Evolutionary conservation across 2,797 vertebrate species (phyloP).

Genomic region (Neopelma chrysocephalum): DNA sequence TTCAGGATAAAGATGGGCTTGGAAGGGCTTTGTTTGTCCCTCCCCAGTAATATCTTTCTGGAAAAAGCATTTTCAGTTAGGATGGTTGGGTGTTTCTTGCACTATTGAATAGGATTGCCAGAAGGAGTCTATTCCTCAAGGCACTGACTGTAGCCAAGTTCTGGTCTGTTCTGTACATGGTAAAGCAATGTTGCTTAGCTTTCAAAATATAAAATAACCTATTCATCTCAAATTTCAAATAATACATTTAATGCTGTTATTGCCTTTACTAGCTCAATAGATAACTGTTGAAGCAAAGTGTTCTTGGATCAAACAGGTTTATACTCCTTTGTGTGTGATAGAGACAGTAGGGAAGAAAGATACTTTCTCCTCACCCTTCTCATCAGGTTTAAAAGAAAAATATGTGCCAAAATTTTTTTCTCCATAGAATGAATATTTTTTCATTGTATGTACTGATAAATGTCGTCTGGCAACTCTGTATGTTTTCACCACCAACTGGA

Average conservation of each 20-base stretch:
- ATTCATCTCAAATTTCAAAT: not conserved
- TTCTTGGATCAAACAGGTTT: not conserved
- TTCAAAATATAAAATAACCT: constrained; percentile 13
- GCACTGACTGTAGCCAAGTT: constrained; percentile 12
- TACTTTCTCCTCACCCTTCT: not conserved
- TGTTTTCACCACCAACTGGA: constrained; percentile 15
- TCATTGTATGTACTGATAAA: constrained; percentile 5
- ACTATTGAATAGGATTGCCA: constrained; percentile 22
- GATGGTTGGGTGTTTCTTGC: not conserved
- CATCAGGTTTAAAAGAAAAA: not conserved
- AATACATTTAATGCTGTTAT: not conserved
- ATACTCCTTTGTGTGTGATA: not conserved
- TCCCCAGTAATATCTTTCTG: not conserved
- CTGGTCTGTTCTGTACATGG: not conserved
- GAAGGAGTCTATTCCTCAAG: constrained; percentile 18
- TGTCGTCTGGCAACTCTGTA: constrained; percentile 1
- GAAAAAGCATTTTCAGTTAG: not conserved
- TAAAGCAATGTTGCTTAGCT: constrained; percentile 28
- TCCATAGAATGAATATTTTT: not conserved
- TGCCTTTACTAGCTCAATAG: not conserved
- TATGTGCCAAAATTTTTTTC: not conserved
- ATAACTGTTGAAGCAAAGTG: not conserved
- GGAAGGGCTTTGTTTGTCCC: not conserved
- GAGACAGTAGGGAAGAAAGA: not conserved
- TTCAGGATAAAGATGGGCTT: not conserved